A percentile compares a stretch with the other conserved stretches of the same genome.
These are phyloP conservation scores for Zaprionus africanus DNA, from an alignment of 1,140 invertebrate genomes.

Conservation along the genomic window DNA sequence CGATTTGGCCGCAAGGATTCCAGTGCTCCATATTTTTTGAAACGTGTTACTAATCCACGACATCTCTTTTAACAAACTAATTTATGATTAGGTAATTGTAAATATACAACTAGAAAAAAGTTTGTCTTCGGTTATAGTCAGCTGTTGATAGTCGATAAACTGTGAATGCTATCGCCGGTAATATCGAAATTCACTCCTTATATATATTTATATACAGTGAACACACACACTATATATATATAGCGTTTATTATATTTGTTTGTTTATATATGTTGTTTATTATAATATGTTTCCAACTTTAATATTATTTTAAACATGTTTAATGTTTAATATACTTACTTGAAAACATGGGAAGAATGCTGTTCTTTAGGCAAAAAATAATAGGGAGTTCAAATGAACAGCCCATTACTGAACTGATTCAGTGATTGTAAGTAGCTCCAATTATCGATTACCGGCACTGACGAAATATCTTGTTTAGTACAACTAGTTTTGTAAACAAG, in stretches of 20 bases:
- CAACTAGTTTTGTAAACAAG: slow-evolving; percentile 19
- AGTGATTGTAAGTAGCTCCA: neutral
- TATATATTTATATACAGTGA: neutral
- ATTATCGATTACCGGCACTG: slow-evolving; percentile 7
- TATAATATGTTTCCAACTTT: too few species aligned
- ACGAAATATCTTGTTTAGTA: slow-evolving; percentile 3
- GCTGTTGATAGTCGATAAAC: slow-evolving; percentile 24
- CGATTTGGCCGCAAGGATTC: slow-evolving; percentile 12
- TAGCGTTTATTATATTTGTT: too few species aligned
- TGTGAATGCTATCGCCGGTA: neutral
- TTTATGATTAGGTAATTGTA: slow-evolving; percentile 75
- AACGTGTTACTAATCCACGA: slow-evolving; percentile 59
- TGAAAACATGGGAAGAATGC: too few species aligned
- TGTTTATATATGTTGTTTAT: too few species aligned
- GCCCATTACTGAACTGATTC: neutral
- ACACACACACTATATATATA: too few species aligned
- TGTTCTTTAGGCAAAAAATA: too few species aligned
- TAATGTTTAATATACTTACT: too few species aligned
- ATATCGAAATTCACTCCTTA: slow-evolving; percentile 4
- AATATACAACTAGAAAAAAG: slow-evolving; percentile 37
- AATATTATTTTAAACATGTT: too few species aligned
- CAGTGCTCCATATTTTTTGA: slow-evolving; percentile 49
- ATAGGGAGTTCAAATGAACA: neutral
- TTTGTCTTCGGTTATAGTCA: slow-evolving; percentile 14
- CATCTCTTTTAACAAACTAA: slow-evolving; percentile 43